Base-by-base conservation (phyloP, 2,888 invertebrate genomes). In the Serrognathus titanus region DNA sequence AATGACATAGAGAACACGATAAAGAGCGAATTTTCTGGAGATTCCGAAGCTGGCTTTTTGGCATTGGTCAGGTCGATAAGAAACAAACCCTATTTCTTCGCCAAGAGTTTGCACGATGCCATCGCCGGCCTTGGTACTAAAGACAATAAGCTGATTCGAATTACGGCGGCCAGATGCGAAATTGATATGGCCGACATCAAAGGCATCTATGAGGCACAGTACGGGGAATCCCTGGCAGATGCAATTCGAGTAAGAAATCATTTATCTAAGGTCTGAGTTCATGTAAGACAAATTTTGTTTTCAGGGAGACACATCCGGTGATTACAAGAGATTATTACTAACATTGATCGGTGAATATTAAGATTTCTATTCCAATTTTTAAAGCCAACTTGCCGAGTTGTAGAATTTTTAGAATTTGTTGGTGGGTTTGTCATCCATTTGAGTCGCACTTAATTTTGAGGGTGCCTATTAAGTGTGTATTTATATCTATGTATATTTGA, bases 121-220 rank as follows among this genome's bases (percentile, higher is more conserved):
- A 92, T 94, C 90, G 88, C 89, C 72, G 94, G 94, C 4, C 77
- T 89, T 61, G 94, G 94, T 59, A 94, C 94, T 5, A 88, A 91
- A 71, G 94, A 94, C 74, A 82, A 84, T 47, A 87, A 90, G 67
- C 81, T 94, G 62, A 92, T 94, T 67, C 87, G 94, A 69, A 80
- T 94, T 54, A 82, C 93, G 68, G 88, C 90, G 48, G 90, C 92
- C 1, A 84, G 92, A 63, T 85, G 84, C 70, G 89, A 92, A 82
- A 81, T 91, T 53, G 94, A 94, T 74, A 83, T 94, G 80, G 86
- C 83, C 2, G 90, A 92, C 69, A 91, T 94, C 69, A 89, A 90
- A 64, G 81, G 83, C 58, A 87, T 87, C 67, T 94, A 88, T 78
- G 82, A 84, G 67, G 81, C 81, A 51, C 81, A 85, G 69, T 92